These are phyloP conservation scores for Aldrovandia affinis DNA, from an alignment of 2,797 vertebrate species.

Conservation along the genomic window DNA sequence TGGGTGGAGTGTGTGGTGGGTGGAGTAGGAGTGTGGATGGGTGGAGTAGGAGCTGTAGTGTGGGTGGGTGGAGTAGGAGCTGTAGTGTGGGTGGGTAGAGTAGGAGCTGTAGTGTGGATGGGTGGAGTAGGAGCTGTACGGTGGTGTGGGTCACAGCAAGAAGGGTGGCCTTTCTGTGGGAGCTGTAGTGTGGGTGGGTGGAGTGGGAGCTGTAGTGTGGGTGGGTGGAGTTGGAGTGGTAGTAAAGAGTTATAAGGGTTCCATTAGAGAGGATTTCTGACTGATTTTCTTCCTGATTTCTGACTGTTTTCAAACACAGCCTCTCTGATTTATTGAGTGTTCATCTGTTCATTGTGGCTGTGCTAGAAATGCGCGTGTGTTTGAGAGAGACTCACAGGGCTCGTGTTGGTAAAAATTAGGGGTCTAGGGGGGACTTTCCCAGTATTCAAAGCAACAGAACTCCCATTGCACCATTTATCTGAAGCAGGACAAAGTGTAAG, in stretches of 20 bases:
- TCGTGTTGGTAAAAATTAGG: background rate
- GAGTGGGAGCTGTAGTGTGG: background rate
- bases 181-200: background rate
- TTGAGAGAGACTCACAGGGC: background rate
- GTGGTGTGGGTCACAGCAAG: too few relatives aligned
- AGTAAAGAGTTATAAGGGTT: background rate
- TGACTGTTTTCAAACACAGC: background rate
- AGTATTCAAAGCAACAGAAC: background rate
- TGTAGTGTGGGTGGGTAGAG: background rate
- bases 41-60: background rate
- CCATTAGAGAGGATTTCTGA: background rate
- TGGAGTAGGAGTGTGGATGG: background rate
- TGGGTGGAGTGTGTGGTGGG: background rate
- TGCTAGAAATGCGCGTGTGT: background rate
- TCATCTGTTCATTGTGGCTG: background rate
- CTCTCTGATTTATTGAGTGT: too few relatives aligned
- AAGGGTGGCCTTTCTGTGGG: too few relatives aligned
- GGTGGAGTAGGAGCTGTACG: too few relatives aligned
- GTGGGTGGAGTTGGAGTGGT: background rate
- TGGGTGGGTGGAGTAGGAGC: background rate
- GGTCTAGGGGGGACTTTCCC: background rate
- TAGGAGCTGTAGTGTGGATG: too few relatives aligned
- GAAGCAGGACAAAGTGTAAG: background rate
- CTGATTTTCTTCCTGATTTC: background rate
- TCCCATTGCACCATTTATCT: background rate